Evolutionary conservation across 2,888 invertebrate species (phyloP).

Genomic region (Meteorus colon): DNA sequence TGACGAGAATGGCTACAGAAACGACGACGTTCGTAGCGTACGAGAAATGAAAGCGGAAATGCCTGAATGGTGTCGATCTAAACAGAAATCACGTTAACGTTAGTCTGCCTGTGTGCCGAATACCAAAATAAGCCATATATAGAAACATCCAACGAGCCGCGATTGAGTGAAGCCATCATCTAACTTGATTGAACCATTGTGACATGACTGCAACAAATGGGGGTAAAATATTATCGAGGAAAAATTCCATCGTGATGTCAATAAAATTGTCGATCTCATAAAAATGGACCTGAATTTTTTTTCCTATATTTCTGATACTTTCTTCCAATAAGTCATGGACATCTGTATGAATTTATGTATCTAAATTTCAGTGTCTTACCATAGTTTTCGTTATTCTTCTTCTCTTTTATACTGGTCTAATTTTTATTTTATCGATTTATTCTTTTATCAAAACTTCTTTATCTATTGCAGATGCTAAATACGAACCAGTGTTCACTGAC

Average conservation of each 20-base stretch:
- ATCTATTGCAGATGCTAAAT: conserved; percentile 70
- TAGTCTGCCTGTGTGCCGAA: conserved; percentile 58
- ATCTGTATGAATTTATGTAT: not conserved
- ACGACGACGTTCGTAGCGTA: conserved; percentile 16
- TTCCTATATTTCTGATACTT: conserved; percentile 4
- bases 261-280: conserved; percentile 1
- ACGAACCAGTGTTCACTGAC: conserved; percentile 73
- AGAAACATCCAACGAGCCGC: conserved; percentile 29
- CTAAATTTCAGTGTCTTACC: not conserved
- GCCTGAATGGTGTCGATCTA: conserved; percentile 64
- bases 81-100: conserved; percentile 69
- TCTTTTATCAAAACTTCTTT: not conserved
- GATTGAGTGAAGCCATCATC: conserved; percentile 55
- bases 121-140: conserved; percentile 59
- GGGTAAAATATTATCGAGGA: conserved; percentile 18
- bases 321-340: not conserved
- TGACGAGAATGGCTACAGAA: not conserved
- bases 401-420: not conserved
- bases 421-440: not conserved
- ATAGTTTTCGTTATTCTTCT: not conserved
- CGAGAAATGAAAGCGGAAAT: conserved; percentile 51
- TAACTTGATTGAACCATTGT: conserved; percentile 71
- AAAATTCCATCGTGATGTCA: conserved; percentile 12
- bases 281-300: conserved; percentile 14
- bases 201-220: conserved; percentile 50